Conservation (phyloP, 2,797 vertebrate species). For the Tangara arthus region DNA sequence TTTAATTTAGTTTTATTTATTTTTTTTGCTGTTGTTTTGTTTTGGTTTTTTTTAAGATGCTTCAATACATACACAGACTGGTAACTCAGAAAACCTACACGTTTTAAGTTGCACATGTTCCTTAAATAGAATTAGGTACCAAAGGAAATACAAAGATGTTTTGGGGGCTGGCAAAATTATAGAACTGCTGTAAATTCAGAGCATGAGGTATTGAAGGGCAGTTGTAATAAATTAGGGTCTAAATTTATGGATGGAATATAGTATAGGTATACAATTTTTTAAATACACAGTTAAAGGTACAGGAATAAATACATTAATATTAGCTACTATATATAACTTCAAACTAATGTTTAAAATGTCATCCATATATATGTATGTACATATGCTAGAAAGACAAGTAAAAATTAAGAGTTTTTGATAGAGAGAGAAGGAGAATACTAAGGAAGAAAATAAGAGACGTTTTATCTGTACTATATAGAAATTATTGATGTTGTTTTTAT, state of each 20-base stretch:
- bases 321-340: background rate
- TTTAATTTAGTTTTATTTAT: background rate
- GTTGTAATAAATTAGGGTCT: background rate
- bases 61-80: background rate
- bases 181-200: background rate
- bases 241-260: background rate
- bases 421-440: background rate
- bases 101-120: background rate
- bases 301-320: background rate
- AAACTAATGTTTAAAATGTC: background rate
- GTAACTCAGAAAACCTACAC: background rate
- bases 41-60: background rate
- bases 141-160: background rate
- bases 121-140: background rate
- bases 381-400: background rate
- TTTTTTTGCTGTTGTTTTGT: background rate
- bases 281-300: too few species aligned
- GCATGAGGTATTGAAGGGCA: background rate
- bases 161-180: background rate
- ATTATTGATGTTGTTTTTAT: background rate
- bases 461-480: background rate
- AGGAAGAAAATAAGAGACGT: background rate
- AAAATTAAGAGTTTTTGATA: background rate
- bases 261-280: background rate
- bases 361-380: background rate